These are phyloP conservation scores for Steinernema khuongi DNA, from an alignment of 1,140 invertebrate genomes.

Conservation along the genomic window DNA sequence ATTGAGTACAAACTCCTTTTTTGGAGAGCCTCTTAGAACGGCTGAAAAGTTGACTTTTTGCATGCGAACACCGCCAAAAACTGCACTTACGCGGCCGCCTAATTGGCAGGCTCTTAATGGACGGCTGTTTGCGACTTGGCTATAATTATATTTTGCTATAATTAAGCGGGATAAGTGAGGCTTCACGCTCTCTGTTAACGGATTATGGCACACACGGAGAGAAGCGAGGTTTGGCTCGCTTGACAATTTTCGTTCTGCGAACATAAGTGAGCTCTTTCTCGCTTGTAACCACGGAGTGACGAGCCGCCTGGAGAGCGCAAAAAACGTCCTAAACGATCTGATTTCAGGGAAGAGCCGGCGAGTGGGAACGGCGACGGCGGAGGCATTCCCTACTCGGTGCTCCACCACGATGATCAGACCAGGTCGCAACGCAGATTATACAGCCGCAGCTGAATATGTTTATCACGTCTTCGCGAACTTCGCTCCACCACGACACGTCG, in stretches of 20 bases:
- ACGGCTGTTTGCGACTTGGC: background rate
- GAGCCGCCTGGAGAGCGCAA: background rate
- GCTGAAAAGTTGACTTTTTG: too few species aligned
- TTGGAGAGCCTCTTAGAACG: too few species aligned
- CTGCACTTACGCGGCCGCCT: too few species aligned
- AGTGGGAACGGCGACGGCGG: constrained; percentile 11
- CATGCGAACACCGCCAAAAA: too few species aligned
- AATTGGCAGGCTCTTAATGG: too few species aligned
- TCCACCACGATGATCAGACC: background rate
- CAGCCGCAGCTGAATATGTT: background rate
- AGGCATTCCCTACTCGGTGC: constrained; percentile 9
- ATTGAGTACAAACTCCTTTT: too few species aligned
- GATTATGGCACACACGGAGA: background rate
- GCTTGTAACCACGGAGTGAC: background rate
- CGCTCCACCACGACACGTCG: too few species aligned
- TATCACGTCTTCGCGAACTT: too few species aligned
- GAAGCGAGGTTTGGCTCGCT: constrained; percentile 6
- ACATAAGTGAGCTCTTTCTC: constrained; percentile 13
- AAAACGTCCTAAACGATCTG: background rate
- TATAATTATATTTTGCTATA: background rate
- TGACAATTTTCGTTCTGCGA: background rate
- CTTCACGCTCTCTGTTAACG: background rate
- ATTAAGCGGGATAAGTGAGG: background rate
- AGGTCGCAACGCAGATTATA: constrained; percentile 14
- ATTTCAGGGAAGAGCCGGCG: constrained; percentile 14